Percentiles rank a stretch among this genome's conserved stretches.
Evolutionary conservation across 2,113 vertebrate species (phyloP).

Genomic region (Miniopterus natalensis): DNA sequence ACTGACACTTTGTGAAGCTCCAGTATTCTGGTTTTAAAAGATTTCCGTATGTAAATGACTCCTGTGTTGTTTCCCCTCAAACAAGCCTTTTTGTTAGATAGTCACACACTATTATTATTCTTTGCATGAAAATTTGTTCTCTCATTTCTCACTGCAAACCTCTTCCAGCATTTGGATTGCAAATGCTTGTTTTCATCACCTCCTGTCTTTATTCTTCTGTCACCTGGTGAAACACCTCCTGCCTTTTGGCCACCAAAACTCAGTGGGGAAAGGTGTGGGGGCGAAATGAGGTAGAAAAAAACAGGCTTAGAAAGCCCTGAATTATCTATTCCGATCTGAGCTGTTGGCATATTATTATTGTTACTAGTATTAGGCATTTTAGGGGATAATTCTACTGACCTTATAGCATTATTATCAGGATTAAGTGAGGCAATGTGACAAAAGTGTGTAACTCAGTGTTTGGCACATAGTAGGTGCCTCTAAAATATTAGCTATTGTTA

Average conservation of each 20-base stretch:
- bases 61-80: neutral
- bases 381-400: neutral
- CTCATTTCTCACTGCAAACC: slow-evolving; percentile 45
- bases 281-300: neutral
- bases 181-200: slow-evolving; percentile 1
- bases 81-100: slow-evolving; percentile 63
- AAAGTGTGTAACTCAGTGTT: neutral
- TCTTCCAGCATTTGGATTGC: slow-evolving; percentile 28
- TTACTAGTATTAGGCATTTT: slow-evolving; percentile 3
- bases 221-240: neutral
- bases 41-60: slow-evolving; percentile 43
- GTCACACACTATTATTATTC: slow-evolving; percentile 37
- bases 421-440: neutral
- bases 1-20: slow-evolving; percentile 16
- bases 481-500: neutral
- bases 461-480: neutral
- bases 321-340: neutral
- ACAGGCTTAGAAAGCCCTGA: neutral
- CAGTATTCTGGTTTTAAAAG: slow-evolving; percentile 51
- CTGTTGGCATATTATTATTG: neutral
- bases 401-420: neutral
- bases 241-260: neutral
- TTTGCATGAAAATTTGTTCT: slow-evolving; percentile 64
- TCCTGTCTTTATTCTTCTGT: neutral
- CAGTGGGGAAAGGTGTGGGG: neutral